A percentile compares a stretch with the other conserved stretches of the same genome.
These are phyloP conservation scores for Agonopterix arenella DNA, from an alignment of 2,888 invertebrate genomes.

Conservation along the genomic window DNA sequence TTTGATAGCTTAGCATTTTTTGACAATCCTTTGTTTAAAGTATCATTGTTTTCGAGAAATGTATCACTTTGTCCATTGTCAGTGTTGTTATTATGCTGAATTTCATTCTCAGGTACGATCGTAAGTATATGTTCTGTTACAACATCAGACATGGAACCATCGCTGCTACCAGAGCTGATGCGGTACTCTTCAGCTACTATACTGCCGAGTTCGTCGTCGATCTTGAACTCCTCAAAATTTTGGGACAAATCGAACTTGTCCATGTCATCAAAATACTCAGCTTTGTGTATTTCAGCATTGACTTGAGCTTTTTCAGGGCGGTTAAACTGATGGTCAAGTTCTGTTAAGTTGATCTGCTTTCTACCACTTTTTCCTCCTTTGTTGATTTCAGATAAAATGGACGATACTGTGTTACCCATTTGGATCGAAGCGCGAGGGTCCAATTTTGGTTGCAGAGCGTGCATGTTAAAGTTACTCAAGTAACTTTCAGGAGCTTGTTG, in stretches of 20 bases:
- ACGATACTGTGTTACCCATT: slow-evolving; percentile 79
- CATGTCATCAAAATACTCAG: slow-evolving; percentile 69
- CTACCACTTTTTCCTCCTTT: slow-evolving; percentile 62
- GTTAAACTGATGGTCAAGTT: slow-evolving; percentile 64
- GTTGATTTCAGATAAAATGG: slow-evolving; percentile 76
- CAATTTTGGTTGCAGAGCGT: slow-evolving; percentile 62
- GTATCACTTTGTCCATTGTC: slow-evolving; percentile 42
- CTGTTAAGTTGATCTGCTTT: slow-evolving; percentile 64
- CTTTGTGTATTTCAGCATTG: slow-evolving; percentile 54
- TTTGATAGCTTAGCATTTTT: slow-evolving; percentile 71
- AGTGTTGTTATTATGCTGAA: slow-evolving; percentile 34
- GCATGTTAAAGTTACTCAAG: slow-evolving; percentile 57
- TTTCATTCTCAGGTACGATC: slow-evolving; percentile 54
- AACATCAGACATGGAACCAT: slow-evolving; percentile 62
- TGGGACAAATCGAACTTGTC: slow-evolving; percentile 83
- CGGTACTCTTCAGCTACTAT: slow-evolving; percentile 70
- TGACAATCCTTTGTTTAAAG: slow-evolving; percentile 35
- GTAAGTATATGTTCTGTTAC: slow-evolving; percentile 55
- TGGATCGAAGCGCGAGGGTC: slow-evolving; percentile 74
- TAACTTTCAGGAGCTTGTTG: slow-evolving; percentile 55
- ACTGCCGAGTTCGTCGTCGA: slow-evolving; percentile 82
- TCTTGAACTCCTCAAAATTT: slow-evolving; percentile 88
- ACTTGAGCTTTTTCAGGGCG: slow-evolving; percentile 38
- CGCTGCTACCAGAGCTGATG: slow-evolving; percentile 71
- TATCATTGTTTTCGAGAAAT: slow-evolving; percentile 50